Base-by-base conservation (phyloP, 2,113 vertebrate genomes). In the Leuciscus idus region DNA sequence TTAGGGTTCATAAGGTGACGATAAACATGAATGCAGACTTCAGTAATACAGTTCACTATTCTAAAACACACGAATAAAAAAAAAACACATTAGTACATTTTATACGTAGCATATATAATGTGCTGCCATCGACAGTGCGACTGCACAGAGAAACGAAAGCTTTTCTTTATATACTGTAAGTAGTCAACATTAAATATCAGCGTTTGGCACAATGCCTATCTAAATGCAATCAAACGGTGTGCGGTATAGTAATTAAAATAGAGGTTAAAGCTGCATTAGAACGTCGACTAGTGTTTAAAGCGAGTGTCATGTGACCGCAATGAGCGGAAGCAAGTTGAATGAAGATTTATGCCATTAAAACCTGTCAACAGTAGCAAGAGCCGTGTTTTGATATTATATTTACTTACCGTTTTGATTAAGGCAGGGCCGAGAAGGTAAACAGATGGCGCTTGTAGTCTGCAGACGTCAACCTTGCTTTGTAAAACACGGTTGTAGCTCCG, bases 321-420 rank as follows among this genome's bases (percentile, higher is more conserved):
- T 39, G 48, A 33, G 17, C 19, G 11, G 26, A 36, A 6, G 64
- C 59, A 33, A 33, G 43, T 33, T 70, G 6, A 82, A n/a, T 55
- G 17, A 33, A 33, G 11, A 23, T 52, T 9, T 0, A 4, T 17
- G 8, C n/a, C 26, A 33, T 55, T 55, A 80, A 80, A 57, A 39
- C 59, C 61, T 64, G 39, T 48, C 43, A 36, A 52, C 17, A 68
- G 6, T 80, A 66, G 30, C 11, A 26, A 28, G 36, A 50, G 61
- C 19, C 1, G 9, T 13, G 1, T 70, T 23, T 17, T n/a, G 48
- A 3, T n/a, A 10, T 28, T 17, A 21, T 28, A 46, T 74, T 68
- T 88, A 94, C 94, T 95, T 90, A 95, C 94, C 59, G 77, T 83
- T 26, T 93, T 89, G 50, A 83, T 70, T 92, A 91, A 90, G 91